Evolutionary conservation across 2,797 vertebrate genomes (phyloP), one percentile per base, ranked within the genome.

Genomic region (Enteromius viviparus): DNA sequence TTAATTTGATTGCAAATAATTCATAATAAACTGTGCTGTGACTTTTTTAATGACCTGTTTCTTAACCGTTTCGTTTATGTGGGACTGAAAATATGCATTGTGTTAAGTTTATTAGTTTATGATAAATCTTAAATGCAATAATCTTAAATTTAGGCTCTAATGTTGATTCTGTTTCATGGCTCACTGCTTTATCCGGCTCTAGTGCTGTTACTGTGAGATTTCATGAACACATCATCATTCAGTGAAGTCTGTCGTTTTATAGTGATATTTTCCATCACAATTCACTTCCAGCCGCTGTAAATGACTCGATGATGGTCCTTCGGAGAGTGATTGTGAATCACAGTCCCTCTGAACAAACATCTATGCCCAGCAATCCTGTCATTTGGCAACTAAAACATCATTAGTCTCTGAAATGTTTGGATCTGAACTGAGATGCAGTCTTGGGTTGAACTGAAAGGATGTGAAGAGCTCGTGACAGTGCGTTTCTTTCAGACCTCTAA

Each of bases 231-330:
- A 51, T 34, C 8, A 55, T 58, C 9, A 58, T n/a, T 53, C 29
- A 3, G 19, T 0, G 26, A 6, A 5, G 17, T 21, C 26, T 14
- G 29, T 53, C 10, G 2, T 34, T 34, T 34, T n/a, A 34, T 75
- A 37, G 29, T n/a, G 49, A 75, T 37, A 55, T 75, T 75, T 75
- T 15, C 11, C 71, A 75, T 74, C 53, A 74, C 12, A 19, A 3
- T 34, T 71, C 42, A 19, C 42, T 71, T 53, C 2, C n/a, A 47
- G 42, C 69, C 9, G 23, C 29, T 34, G n/a, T 74, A 55, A 74
- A 34, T 14, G 32, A 21, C 32, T 66, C 10, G 32, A 66, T 66
- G 29, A 74, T 19, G 47, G 17, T 19, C 26, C 8, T 11, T 53
- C 47, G 53, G 70, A 37, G 15, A 2, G 15, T 34, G 64, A 37